phyloP scores from a whole-genome alignment of 1,140 invertebrate species.

The Meloidogyne exigua region DNA sequence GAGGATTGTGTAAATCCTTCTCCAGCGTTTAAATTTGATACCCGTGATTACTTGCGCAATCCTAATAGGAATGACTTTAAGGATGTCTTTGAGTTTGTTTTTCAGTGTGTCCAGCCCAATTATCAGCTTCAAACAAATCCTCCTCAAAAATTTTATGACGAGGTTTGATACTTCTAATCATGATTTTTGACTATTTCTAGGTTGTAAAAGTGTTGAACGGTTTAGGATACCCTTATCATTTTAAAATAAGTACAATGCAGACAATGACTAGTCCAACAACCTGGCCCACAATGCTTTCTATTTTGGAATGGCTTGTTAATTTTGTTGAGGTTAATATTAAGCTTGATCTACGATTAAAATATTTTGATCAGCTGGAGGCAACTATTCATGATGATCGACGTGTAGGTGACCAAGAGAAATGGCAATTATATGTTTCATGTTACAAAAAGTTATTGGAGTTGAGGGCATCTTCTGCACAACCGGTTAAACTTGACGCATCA shows the following conservation, averaged over 20 bases:
- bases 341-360: not conserved
- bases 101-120: slow-evolving; percentile 14
- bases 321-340: slow-evolving; percentile 19
- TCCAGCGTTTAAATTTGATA: slow-evolving; percentile 5
- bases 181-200: not conserved
- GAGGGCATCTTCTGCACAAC: not conserved
- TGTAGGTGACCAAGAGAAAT: slow-evolving; percentile 23
- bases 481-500: not conserved
- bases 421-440: slow-evolving; percentile 25
- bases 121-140: slow-evolving; percentile 2
- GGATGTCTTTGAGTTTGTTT: slow-evolving; percentile 18
- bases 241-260: slow-evolving; percentile 39
- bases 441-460: slow-evolving; percentile 11
- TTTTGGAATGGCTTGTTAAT: slow-evolving; percentile 32
- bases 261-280: slow-evolving; percentile 34
- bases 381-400: not conserved
- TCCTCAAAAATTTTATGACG: slow-evolving; percentile 1
- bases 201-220: slow-evolving; percentile 24
- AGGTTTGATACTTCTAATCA: not conserved
- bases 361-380: slow-evolving; percentile 4
- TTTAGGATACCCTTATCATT: slow-evolving; percentile 34
- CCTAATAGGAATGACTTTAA: slow-evolving; percentile 11
- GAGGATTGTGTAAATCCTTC: slow-evolving; percentile 15
- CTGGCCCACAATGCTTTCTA: slow-evolving; percentile 25
- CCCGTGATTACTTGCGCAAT: not conserved